Evolutionary conservation across 2,888 invertebrate species (phyloP), one percentile per base, ranked within the genome.

Genomic region (Dryococelus australis): DNA sequence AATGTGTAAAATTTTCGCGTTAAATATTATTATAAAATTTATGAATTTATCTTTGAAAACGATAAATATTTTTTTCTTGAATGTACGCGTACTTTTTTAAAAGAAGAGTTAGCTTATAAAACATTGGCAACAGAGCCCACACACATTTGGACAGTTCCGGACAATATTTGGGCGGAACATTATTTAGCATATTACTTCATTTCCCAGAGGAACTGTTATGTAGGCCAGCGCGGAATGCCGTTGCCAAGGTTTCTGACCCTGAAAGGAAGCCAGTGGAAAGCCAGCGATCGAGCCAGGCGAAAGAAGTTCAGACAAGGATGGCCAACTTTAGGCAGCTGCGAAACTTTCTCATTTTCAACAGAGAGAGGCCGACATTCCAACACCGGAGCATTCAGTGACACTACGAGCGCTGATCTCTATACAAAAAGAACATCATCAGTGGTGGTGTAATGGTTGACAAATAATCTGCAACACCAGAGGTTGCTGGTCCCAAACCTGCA

Each of bases 231-330:
- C 65, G 65, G 24, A 65, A n/a, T n/a, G 20, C 65, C 65, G 65
- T n/a, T n/a, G 65, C 65, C 65, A 65, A 65, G 65, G 65, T 65
- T n/a, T 6, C 65, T n/a, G 65, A 65, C 65, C 65, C 65, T 65
- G 65, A 65, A 65, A 10, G 65, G 24, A 65, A 65, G 65, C 65
- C 65, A 65, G 65, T 65, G 65, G 65, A 65, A 65, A 65, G 65
- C 65, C n/a, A 65, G 65, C n/a, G 24, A 65, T 8, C 65, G 65
- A 47, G 65, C 65, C 65, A 65, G 65, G 65, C 16, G 65, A 65
- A 65, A 65, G 65, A 65, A 65, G 65, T 65, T 65, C 65, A 65
- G 65, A 20, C 65, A 65, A 65, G 65, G 65, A 65, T 65, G 65
- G 65, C 65, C 65, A 65, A 65, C 65, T 20, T 65, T 8, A 65